A percentile compares a stretch with the other conserved stretches of the same genome.
These are phyloP conservation scores for Bovichtus variegatus DNA, from an alignment of 2,797 vertebrate genomes.

Conservation along the genomic window DNA sequence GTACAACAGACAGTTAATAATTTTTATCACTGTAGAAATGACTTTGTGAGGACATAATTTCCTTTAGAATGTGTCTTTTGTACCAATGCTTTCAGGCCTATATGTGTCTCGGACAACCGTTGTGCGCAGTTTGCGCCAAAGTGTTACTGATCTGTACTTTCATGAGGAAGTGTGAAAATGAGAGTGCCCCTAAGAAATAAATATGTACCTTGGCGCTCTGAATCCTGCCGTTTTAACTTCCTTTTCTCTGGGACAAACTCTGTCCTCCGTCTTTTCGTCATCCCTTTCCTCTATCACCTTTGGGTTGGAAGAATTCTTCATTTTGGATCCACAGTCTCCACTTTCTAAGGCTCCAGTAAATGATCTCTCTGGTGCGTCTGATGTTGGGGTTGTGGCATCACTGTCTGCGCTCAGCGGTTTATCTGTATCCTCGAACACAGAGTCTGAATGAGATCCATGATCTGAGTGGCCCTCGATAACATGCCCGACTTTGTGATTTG, in stretches of 20 bases:
- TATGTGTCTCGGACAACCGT: not conserved
- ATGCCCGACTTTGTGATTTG: conserved; percentile 50
- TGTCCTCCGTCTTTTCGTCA: conserved; percentile 71
- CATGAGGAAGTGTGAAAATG: conserved; percentile 27
- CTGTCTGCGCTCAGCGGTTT: conserved; percentile 74
- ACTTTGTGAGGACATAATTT: not conserved
- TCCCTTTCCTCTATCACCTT: conserved; percentile 52
- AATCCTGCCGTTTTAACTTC: conserved; percentile 83
- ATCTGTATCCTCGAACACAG: conserved; percentile 79
- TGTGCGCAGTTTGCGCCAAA: conserved; percentile 1
- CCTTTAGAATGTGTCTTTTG: not conserved
- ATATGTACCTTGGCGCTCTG: conserved; percentile 82
- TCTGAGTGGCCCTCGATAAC: conserved; percentile 76
- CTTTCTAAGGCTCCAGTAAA: conserved; percentile 48
- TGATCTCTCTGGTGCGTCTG: conserved; percentile 54
- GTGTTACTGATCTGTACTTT: conserved; percentile 35
- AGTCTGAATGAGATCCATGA: conserved; percentile 80
- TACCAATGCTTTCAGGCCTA: not conserved
- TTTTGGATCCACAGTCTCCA: conserved; percentile 47
- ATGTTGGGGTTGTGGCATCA: conserved; percentile 66
- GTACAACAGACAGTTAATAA: conserved; percentile 28
- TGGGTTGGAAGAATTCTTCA: conserved; percentile 39
- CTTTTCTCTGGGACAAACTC: conserved; percentile 78
- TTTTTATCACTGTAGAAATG: not conserved
- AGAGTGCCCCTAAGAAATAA: not conserved